These are phyloP conservation scores for Epizoanthus illoricatus DNA, from an alignment of 92 coral and sea anemone genomes.

Conservation along the genomic window DNA sequence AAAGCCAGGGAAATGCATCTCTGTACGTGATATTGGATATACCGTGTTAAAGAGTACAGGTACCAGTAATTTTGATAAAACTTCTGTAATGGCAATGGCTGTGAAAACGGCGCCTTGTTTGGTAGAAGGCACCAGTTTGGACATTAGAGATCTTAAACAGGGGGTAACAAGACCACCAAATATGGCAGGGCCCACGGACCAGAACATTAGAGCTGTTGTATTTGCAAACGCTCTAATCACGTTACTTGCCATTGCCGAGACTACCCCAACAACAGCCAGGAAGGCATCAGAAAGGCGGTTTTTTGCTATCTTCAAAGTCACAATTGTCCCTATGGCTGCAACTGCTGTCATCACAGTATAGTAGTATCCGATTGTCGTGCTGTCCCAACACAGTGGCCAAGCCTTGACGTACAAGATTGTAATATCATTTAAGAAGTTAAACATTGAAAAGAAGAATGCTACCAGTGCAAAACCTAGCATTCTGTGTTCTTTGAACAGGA, in stretches of 20 bases:
- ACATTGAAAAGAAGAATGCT: slow-evolving; percentile 52
- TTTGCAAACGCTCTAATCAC: slow-evolving; percentile 50
- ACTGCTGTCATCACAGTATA: slow-evolving; percentile 20
- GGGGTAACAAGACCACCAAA: slow-evolving; percentile 50
- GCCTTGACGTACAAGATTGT: slow-evolving; percentile 53
- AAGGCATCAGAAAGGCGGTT: slow-evolving; percentile 47
- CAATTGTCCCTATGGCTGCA: slow-evolving; percentile 42
- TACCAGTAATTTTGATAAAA: slow-evolving; percentile 43
- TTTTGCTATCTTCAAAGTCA: slow-evolving; percentile 47
- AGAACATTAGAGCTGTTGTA: slow-evolving; percentile 54
- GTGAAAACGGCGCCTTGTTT: slow-evolving; percentile 62
- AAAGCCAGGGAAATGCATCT: slow-evolving; percentile 50
- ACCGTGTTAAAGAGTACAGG: slow-evolving; percentile 46
- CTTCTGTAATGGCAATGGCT: slow-evolving; percentile 49
- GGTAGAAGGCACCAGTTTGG: slow-evolving; percentile 45
- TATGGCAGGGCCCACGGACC: slow-evolving; percentile 51
- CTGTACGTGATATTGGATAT: slow-evolving; percentile 54
- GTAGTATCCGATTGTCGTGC: slow-evolving; percentile 49
- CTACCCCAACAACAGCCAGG: slow-evolving; percentile 42
- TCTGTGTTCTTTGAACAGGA: slow-evolving; percentile 33
- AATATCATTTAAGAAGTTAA: slow-evolving; percentile 45
- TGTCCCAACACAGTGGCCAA: slow-evolving; percentile 58
- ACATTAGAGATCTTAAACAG: slow-evolving; percentile 45
- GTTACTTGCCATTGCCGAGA: slow-evolving; percentile 28
- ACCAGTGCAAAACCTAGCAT: slow-evolving; percentile 29